Evolutionary conservation across 1,140 invertebrate species (phyloP), one percentile per base, ranked within the genome.

Genomic region (Sycophila sp.): DNA sequence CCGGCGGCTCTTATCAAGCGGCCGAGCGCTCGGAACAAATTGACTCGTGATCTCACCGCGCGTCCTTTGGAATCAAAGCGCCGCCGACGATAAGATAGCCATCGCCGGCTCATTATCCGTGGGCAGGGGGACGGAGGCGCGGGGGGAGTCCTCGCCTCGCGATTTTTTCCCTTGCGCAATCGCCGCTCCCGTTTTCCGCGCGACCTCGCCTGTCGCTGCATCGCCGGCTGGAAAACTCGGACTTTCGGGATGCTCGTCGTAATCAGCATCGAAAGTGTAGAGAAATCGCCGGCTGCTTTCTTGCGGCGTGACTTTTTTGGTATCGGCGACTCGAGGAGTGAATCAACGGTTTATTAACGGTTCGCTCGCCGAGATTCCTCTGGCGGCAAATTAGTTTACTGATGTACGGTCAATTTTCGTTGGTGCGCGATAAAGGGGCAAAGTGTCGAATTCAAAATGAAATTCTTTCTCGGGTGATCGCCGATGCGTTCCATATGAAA

Each of bases 31-130:
- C 51, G 49, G 40, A 66, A 32, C 51, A 55, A 56, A 56, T 66
- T 66, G 51, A n/a, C 63, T n/a, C 24, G 32, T 66, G 63, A 66
- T 66, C 63, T 66, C 63, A 66, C 47, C 26, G 22, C 26, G 64
- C 22, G 55, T 38, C 30, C 55, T 59, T 68, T 59, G 34, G n/a
- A 62, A 62, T 69, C 58, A 34, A 59, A 49, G 55, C 51, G n/a
- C 28, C 38, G 56, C 66, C 34, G 59, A 8, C 58, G 67, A 69
- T 69, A 69, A 69, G 67, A 69, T 69, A 69, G 56, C 13, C 56
- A 69, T 69, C 67, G 56, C 28, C 47, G n/a, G 67, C 67, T 69
- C 49, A 62, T 69, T 69, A 69, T 59, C 40, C 32, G 51, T 26
- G 28, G 30, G 45, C 22, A 53, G 30, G 56, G 42, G 45, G 62